These are phyloP conservation scores for Chionoecetes opilio DNA, from an alignment of 1,140 invertebrate genomes.

Conservation along the genomic window DNA sequence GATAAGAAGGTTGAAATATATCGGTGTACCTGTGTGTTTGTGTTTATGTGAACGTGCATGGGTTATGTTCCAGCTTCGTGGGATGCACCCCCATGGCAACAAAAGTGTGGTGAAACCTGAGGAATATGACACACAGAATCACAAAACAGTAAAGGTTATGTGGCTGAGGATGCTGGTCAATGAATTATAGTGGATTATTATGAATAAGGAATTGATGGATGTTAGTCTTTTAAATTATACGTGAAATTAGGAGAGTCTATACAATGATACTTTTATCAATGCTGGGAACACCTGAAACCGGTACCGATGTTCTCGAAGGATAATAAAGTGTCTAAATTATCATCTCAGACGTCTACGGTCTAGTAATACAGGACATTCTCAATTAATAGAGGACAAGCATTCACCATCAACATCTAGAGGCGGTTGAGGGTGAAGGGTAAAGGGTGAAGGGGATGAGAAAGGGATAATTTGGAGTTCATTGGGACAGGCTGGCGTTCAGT, in stretches of 20 bases:
- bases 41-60: too few species aligned
- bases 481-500: slow-evolving; percentile 23
- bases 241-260: neutral
- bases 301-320: neutral
- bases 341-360: neutral
- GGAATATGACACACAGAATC: too few species aligned
- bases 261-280: too few species aligned
- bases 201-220: neutral
- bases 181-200: neutral
- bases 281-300: neutral
- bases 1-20: too few species aligned
- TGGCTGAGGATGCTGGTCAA: neutral
- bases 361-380: neutral
- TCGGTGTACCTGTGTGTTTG: too few species aligned
- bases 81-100: too few species aligned
- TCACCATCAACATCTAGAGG: slow-evolving; percentile 17
- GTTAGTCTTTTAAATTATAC: neutral
- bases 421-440: neutral
- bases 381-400: neutral
- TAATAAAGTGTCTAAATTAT: neutral
- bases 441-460: slow-evolving; percentile 12
- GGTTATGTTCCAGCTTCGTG: too few species aligned
- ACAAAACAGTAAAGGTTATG: too few species aligned
- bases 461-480: neutral
- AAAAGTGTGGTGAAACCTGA: too few species aligned